Evolutionary conservation across 2,888 invertebrate species (phyloP), one percentile per base, ranked within the genome.

Genomic region (Euphydryas editha): DNA sequence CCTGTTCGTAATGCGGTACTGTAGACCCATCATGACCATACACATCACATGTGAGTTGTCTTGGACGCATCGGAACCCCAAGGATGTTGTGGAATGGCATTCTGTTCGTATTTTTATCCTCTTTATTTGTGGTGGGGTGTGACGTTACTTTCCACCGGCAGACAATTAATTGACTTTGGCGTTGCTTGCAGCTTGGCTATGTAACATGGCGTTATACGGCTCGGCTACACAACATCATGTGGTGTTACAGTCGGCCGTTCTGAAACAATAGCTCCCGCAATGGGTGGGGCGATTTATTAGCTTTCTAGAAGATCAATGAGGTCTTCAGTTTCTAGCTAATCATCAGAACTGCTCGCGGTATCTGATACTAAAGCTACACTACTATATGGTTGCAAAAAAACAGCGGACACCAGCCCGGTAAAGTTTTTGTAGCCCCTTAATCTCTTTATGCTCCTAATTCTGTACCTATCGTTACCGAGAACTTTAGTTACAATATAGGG

Each of bases 401-500:
- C 75, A 8, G 70, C 70, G 3, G 70, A 57, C 0, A 73, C 72
- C 7, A 74, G 18, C 1, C 70, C 72, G 1, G 65, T 69, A 62
- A 75, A 75, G 1, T 59, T 65, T 44, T 74, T 76, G 17, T 76
- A 76, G 0, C 74, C 75, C 42, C 72, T 61, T 2, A 77, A 1
- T 5, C 49, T 21, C 15, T 49, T 49, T 5, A 49, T 21, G 17
- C 49, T 49, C 17, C 49, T 17, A 8, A 78, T 77, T 59, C 58
- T 69, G 54, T 78, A 78, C 67, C 76, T 68, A 49, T 75, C 76
- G 60, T n/a, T 78, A 15, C 75, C 73, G 1, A 76, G 21, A 0
- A 73, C 75, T 36, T 74, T 72, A 17, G 30, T 59, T 1, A 77
- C 42, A 17, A 74, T 59, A 42, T 78, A 78, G 0, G 77, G 77